Evolutionary conservation across 2,888 invertebrate species (phyloP).

Genomic region (Agonopterix subpropinquella): DNA sequence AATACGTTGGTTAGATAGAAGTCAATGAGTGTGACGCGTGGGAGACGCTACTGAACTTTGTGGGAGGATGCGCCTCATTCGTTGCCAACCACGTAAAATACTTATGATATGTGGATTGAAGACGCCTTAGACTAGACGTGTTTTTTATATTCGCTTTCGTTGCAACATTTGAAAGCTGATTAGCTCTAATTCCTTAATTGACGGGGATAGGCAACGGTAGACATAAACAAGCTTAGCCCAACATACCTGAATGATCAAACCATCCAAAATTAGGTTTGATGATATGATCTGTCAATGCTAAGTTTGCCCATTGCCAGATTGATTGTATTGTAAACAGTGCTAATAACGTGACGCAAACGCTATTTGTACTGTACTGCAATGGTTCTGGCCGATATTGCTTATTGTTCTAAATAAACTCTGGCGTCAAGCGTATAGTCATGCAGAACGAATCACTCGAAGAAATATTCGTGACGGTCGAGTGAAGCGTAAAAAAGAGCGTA

Average conservation of each 20-base stretch:
- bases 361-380: constrained; percentile 17
- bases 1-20: constrained; percentile 32
- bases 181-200: too few species aligned
- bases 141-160: too few species aligned
- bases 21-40: constrained; percentile 52
- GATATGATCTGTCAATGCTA: neutral
- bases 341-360: constrained; percentile 20
- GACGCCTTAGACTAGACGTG: neutral
- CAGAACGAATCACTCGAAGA: constrained; percentile 40
- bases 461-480: constrained; percentile 22
- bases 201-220: too few species aligned
- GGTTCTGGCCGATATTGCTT: constrained; percentile 26
- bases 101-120: neutral
- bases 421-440: constrained; percentile 33
- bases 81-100: constrained; percentile 33
- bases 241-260: too few species aligned
- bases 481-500: constrained; percentile 23
- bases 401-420: constrained; percentile 39
- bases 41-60: constrained; percentile 58
- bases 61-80: constrained; percentile 64
- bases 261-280: too few species aligned
- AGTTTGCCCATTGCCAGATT: constrained; percentile 1
- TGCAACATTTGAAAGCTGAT: too few species aligned
- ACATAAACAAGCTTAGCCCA: too few species aligned
- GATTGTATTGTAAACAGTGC: constrained; percentile 8